Percentiles rank a stretch among this genome's conserved stretches.
These are phyloP conservation scores for Phocoena sinus DNA, from an alignment of 2,113 vertebrate species.

Conservation along the genomic window DNA sequence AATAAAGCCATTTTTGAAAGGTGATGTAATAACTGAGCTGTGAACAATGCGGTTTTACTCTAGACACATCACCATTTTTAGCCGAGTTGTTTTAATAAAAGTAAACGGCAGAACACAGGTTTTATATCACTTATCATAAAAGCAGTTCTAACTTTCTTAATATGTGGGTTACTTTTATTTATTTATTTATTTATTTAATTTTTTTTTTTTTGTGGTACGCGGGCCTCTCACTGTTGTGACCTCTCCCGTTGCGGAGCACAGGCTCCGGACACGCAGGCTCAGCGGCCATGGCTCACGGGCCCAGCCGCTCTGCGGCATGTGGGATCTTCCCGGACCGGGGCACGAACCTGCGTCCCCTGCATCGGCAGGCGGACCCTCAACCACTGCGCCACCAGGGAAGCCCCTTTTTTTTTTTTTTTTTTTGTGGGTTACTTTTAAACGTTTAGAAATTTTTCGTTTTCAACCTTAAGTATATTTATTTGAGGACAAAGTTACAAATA, in stretches of 20 bases:
- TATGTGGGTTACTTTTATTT: not conserved
- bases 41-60: constrained; percentile 34
- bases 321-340: no score
- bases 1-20: constrained; percentile 52
- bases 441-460: not conserved
- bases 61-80: constrained; percentile 9
- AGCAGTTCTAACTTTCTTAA: not conserved
- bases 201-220: no score
- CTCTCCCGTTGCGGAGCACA: no score
- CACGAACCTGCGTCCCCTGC: no score
- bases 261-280: no score
- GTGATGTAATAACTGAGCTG: constrained; percentile 2
- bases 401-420: no score
- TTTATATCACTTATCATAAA: not conserved
- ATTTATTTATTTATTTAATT: no score
- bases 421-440: not conserved
- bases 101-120: not conserved
- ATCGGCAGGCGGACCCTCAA: no score
- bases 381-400: no score
- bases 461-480: not conserved
- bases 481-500: constrained; percentile 19
- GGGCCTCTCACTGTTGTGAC: no score
- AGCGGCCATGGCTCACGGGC: no score
- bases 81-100: constrained; percentile 36
- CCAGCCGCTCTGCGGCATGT: no score